phyloP scores from a whole-genome alignment of 2,113 vertebrate genomes.

The Nerophis ophidion region DNA sequence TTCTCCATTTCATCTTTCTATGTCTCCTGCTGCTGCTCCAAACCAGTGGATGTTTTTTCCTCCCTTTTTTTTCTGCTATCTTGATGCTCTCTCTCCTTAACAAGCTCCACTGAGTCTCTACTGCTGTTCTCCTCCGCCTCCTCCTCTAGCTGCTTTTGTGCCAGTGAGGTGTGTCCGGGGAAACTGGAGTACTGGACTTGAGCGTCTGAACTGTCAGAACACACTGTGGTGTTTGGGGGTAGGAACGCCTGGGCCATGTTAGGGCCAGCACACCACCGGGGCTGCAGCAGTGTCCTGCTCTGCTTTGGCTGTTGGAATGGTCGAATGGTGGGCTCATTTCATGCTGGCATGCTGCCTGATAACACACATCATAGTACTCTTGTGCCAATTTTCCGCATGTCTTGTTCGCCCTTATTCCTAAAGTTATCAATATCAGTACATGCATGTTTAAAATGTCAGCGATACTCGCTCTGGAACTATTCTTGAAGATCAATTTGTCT shows the following conservation, averaged over 20 bases:
- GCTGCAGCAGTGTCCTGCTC: slow-evolving; percentile 72
- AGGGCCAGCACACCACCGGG: slow-evolving; percentile 61
- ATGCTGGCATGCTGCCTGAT: slow-evolving; percentile 53
- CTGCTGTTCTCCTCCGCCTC: slow-evolving; percentile 26
- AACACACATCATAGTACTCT: slow-evolving; percentile 12
- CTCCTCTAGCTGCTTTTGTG: slow-evolving; percentile 37
- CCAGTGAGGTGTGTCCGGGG: slow-evolving; percentile 48
- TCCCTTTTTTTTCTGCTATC: slow-evolving; percentile 11
- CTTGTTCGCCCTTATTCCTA: background rate
- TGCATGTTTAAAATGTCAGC: slow-evolving; percentile 12
- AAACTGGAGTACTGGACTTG: slow-evolving; percentile 42
- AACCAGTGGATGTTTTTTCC: slow-evolving; percentile 15
- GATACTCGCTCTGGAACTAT: background rate
- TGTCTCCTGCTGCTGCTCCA: slow-evolving; percentile 13
- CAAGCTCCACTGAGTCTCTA: slow-evolving; percentile 28
- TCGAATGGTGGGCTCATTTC: slow-evolving; percentile 77
- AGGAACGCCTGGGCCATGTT: slow-evolving; percentile 63
- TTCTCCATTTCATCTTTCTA: slow-evolving; percentile 33
- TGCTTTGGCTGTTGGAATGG: slow-evolving; percentile 82
- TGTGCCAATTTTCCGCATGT: slow-evolving; percentile 1
- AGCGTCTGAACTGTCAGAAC: slow-evolving; percentile 40
- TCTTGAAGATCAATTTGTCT: background rate
- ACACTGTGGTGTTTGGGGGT: slow-evolving; percentile 18
- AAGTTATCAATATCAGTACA: background rate
- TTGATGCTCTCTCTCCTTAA: slow-evolving; percentile 18